Conservation (phyloP, 2,888 invertebrate species). For the Quadriops clusia region DNA sequence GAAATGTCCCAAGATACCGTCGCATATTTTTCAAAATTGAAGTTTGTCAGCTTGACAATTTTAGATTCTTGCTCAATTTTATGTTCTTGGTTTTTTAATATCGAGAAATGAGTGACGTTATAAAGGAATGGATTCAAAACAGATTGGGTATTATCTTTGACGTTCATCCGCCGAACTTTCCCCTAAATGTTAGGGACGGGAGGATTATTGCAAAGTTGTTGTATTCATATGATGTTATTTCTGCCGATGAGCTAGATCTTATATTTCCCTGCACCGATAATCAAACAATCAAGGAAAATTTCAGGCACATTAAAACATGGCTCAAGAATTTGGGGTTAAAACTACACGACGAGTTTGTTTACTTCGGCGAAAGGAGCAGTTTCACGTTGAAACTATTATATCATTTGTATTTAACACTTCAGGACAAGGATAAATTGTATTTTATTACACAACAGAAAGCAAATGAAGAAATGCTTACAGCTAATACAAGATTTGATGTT, state of each 20-base stretch:
- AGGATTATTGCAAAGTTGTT: conserved; percentile 44
- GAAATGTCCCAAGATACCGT: too few species aligned
- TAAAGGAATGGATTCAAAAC: conserved; percentile 48
- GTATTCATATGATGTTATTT: conserved; percentile 46
- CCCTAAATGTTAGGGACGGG: conserved; percentile 46
- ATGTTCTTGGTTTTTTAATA: too few species aligned
- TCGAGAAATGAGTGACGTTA: conserved; percentile 25
- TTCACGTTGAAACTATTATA: conserved; percentile 46
- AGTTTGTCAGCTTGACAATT: too few species aligned
- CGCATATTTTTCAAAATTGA: too few species aligned
- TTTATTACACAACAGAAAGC: conserved; percentile 40
- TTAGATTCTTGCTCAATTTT: too few species aligned
- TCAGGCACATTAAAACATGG: conserved; percentile 44
- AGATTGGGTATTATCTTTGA: conserved; percentile 43
- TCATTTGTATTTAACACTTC: conserved; percentile 47
- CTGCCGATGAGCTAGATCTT: conserved; percentile 40
- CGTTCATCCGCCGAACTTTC: conserved; percentile 44
- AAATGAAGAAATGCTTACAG: conserved; percentile 23
- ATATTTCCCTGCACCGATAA: conserved; percentile 30
- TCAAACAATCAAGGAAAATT: conserved; percentile 16
- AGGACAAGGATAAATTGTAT: conserved; percentile 44
- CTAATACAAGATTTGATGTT: conserved; percentile 33
- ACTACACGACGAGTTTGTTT: conserved; percentile 35
- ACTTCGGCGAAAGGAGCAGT: conserved; percentile 41
- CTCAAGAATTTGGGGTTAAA: conserved; percentile 39